These are phyloP conservation scores for Drosophila burlai DNA, from an alignment of 1,140 invertebrate genomes.

Conservation along the genomic window DNA sequence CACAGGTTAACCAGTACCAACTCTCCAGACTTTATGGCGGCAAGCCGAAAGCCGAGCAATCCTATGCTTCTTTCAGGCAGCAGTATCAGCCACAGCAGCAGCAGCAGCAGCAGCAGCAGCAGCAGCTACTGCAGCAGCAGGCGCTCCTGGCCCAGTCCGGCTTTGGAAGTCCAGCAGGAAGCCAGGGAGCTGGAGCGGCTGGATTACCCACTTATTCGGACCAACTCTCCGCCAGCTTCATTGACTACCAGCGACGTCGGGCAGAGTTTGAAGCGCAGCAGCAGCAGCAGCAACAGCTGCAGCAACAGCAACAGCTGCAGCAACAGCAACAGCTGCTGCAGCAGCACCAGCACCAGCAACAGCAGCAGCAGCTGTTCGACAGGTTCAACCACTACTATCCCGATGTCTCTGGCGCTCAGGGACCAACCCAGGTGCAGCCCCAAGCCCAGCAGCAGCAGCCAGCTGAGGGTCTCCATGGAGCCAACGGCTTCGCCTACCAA, in stretches of 20 bases:
- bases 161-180: neutral
- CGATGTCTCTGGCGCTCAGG: conserved; percentile 42
- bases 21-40: neutral
- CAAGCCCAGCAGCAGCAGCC: conserved; percentile 13
- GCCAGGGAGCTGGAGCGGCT: neutral
- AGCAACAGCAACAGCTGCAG: conserved; percentile 63
- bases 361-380: conserved; percentile 70
- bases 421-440: neutral
- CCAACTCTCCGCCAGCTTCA: conserved; percentile 66
- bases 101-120: conserved; percentile 27
- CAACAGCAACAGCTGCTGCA: conserved; percentile 55
- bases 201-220: conserved; percentile 16
- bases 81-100: conserved; percentile 2
- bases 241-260: conserved; percentile 67
- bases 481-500: conserved; percentile 19
- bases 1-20: neutral
- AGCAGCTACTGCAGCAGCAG: conserved; percentile 23
- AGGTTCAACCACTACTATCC: conserved; percentile 63
- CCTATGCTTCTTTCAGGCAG: neutral
- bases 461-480: neutral
- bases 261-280: conserved; percentile 53
- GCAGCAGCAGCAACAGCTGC: conserved; percentile 65
- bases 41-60: neutral
- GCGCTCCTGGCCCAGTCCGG: neutral
- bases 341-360: conserved; percentile 68